phyloP scores from a whole-genome alignment of 2,797 vertebrate species.

The Epinephelus coioides region DNA sequence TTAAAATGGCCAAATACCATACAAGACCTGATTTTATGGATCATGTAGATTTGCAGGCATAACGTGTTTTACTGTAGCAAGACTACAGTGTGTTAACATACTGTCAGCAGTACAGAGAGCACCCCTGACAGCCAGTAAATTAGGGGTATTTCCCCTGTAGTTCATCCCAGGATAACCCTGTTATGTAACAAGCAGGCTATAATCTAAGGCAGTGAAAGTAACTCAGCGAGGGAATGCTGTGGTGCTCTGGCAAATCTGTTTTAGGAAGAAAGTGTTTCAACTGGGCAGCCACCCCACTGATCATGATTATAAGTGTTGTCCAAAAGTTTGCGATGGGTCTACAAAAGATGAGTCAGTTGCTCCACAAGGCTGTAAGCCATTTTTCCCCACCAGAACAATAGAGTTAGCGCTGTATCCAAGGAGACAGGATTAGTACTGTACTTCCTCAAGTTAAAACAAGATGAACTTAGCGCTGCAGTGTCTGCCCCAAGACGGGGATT shows the following conservation, averaged over 20 bases:
- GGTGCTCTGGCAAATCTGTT: constrained; percentile 65
- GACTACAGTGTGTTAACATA: constrained; percentile 50
- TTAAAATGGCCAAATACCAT: constrained; percentile 15
- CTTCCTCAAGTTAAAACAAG: constrained; percentile 59
- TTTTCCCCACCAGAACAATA: constrained; percentile 59
- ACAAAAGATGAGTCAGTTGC: constrained; percentile 79
- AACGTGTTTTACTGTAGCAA: constrained; percentile 26
- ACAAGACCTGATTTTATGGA: constrained; percentile 27
- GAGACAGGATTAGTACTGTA: constrained; percentile 52
- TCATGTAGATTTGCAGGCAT: constrained; percentile 33
- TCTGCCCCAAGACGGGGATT: background rate
- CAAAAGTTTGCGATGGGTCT: constrained; percentile 67
- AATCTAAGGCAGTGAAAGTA: constrained; percentile 64
- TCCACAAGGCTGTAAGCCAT: constrained; percentile 70
- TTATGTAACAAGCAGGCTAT: constrained; percentile 72
- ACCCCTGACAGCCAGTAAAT: constrained; percentile 65
- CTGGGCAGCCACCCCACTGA: constrained; percentile 59
- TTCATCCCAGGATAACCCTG: constrained; percentile 78
- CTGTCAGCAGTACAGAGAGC: constrained; percentile 49
- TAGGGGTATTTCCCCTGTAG: constrained; percentile 77
- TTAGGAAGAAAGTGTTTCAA: constrained; percentile 77
- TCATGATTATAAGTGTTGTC: constrained; percentile 66
- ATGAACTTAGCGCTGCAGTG: constrained; percentile 6
- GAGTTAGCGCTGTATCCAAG: constrained; percentile 45
- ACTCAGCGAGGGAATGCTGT: constrained; percentile 64